Evolutionary conservation across 92 coral and sea anemone genomes (phyloP), one percentile per base, ranked within the genome.

Genomic region (Phenganax subtilis): DNA sequence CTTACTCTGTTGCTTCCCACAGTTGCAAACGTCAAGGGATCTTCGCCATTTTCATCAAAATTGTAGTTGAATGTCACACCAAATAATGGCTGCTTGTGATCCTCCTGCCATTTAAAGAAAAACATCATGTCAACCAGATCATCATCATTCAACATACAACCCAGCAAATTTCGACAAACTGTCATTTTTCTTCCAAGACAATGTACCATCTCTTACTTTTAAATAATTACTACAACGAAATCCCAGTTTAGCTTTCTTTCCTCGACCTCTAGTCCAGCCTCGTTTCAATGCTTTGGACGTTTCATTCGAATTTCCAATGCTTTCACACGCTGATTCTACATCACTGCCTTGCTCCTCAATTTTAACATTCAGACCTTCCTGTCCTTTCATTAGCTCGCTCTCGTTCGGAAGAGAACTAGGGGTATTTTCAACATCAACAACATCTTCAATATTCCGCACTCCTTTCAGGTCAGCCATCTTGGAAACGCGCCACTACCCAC

Each of bases 1-100:
- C 85, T 85, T 82, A 96, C 99, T 91, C 97, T 92, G 88, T 96
- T 96, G 66, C 99, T 96, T 27, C 99, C 99, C 31, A 93, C 97
- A 52, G 99, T 96, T 12, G 99, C 99, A 92, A 96, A 96, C 74
- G 88, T 75, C 75, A 92, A 89, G 0, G 93, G 83, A 58, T 90
- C 99, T 56, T 87, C 85, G 15, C 89, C 90, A 61, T 89, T 94
- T 59, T 91, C 96, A 31, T 91, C 89, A n/a, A 96, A 88, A 82
- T 92, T 92, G 59, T 88, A 91, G 68, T 96, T 96, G 80, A 96
- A 96, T 78, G 89, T 93, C 28, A 96, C 90, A 5, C 97, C 97
- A 86, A 96, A 96, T 80, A 96, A 72, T 0, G 99, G 99, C 80
- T 89, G 96, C 85, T 96, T 96, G 85, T 96, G 99, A 71, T 96